These are phyloP conservation scores for Notolabrus celidotus DNA, from an alignment of 2,797 vertebrate species.

Conservation along the genomic window DNA sequence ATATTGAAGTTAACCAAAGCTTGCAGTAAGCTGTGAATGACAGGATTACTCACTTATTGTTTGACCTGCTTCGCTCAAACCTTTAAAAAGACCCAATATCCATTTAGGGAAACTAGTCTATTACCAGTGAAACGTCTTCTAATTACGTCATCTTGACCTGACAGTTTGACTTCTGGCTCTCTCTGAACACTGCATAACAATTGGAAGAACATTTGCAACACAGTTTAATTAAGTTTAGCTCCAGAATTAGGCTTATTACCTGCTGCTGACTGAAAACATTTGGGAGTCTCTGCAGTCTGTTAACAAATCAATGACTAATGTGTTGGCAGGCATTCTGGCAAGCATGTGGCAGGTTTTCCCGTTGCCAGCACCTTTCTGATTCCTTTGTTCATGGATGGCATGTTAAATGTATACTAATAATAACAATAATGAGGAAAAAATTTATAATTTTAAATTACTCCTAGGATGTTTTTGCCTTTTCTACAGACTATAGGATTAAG, in stretches of 20 bases:
- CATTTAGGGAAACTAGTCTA: slow-evolving; percentile 23
- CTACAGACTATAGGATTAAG: no score
- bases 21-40: not conserved
- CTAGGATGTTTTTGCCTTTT: no score
- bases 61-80: slow-evolving; percentile 32
- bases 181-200: not conserved
- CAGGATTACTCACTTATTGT: not conserved
- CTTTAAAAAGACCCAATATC: slow-evolving; percentile 10
- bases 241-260: slow-evolving; percentile 11
- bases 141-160: not conserved
- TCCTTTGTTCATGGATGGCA: slow-evolving; percentile 53
- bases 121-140: slow-evolving; percentile 12
- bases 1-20: not conserved
- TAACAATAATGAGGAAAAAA: slow-evolving; percentile 40
- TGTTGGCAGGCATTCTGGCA: slow-evolving; percentile 12
- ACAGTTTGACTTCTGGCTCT: not conserved
- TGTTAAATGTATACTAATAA: slow-evolving; percentile 53
- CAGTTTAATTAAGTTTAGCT: slow-evolving; percentile 25
- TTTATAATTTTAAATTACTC: slow-evolving; percentile 31
- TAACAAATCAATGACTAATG: slow-evolving; percentile 67
- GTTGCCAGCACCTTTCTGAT: slow-evolving; percentile 50
- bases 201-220: not conserved
- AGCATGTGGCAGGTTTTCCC: slow-evolving; percentile 29
- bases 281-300: slow-evolving; percentile 48
- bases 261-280: slow-evolving; percentile 32